A percentile compares a stretch with the other conserved stretches of the same genome.
phyloP scores from a whole-genome alignment of 2,888 invertebrate species.

The Philereme vetulata region DNA sequence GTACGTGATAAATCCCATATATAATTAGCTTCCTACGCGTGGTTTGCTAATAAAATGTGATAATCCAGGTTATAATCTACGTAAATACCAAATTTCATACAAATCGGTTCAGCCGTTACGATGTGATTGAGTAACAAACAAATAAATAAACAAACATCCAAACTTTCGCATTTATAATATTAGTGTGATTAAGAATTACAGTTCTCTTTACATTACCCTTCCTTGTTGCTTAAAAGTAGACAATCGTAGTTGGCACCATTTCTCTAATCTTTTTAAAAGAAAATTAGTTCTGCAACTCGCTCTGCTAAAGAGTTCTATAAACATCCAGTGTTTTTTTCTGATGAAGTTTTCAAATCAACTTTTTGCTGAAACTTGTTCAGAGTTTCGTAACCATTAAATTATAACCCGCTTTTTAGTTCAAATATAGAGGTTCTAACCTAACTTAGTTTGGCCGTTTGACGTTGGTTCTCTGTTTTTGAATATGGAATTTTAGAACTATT shows the following conservation, averaged over 20 bases:
- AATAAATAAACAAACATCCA: no score
- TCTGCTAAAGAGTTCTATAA: conserved; percentile 43
- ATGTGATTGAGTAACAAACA: no score
- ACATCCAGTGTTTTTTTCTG: conserved; percentile 39
- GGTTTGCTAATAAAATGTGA: no score
- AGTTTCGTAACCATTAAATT: conserved; percentile 29
- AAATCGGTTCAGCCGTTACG: no score
- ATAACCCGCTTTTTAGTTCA: neutral
- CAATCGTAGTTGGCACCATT: neutral
- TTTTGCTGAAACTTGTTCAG: conserved; percentile 43
- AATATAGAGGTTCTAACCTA: neutral
- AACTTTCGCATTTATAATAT: no score
- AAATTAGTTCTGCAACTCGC: conserved; percentile 38
- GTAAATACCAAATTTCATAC: no score
- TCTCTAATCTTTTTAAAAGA: conserved; percentile 27
- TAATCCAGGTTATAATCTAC: no score
- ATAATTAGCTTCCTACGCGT: no score
- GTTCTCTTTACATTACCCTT: no score
- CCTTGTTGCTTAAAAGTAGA: neutral
- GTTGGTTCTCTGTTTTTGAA: neutral
- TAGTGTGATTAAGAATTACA: no score
- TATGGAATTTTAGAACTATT: neutral
- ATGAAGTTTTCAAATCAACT: conserved; percentile 55
- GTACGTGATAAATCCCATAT: no score
- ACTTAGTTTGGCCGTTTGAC: conserved; percentile 5